Base-by-base conservation (phyloP, 2,888 invertebrate species). In the Acholoe squamosa region DNA sequence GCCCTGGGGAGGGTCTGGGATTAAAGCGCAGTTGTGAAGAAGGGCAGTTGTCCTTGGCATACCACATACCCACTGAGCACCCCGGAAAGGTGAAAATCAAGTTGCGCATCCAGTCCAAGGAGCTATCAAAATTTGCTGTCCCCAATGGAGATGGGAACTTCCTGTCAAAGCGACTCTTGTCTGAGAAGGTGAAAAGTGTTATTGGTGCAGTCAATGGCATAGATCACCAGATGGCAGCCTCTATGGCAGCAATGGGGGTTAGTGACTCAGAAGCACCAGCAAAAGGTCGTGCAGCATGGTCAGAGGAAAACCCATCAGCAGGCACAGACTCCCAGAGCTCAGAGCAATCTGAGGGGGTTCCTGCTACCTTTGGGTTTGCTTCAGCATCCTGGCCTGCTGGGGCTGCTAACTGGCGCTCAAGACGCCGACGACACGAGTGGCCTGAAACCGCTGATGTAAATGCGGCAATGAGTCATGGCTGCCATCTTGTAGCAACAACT, bases 361-460 rank as follows among this genome's bases (percentile, higher is more conserved):
- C 67, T 16, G 67, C 16, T 12, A 71, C 71, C 25, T 71, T 71
- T 16, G 71, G 71, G n/a, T 71, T 71, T 28, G 25, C 71, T 25
- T 71, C 28, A n/a, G 28, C 71, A 19, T 34, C 22, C 22, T 84
- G 84, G 84, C 84, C 84, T 14, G 51, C 19, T 19, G 51, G 5
- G 10, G 84, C 84, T 7, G 51, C 43, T 1, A 34, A 84, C 3
- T 84, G 84, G 84, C 43, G n/a, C n/a, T n/a, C 51, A 33, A 33
- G 84, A 19, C 43, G 84, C n/a, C 84, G 84, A 22, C 43, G 84
- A 12, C 84, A 84, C 28, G 84, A 84, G 84, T 84, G 84, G 84
- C 84, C 84, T 1, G 84, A 84, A 34, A 33, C 43, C 0, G n/a
- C 84, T 22, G 84, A 84, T 43, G 84, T 84, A 1, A 84, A 25